Conservation (phyloP, 2,113 vertebrate species). For the Ceuthmochares aereus region DNA sequence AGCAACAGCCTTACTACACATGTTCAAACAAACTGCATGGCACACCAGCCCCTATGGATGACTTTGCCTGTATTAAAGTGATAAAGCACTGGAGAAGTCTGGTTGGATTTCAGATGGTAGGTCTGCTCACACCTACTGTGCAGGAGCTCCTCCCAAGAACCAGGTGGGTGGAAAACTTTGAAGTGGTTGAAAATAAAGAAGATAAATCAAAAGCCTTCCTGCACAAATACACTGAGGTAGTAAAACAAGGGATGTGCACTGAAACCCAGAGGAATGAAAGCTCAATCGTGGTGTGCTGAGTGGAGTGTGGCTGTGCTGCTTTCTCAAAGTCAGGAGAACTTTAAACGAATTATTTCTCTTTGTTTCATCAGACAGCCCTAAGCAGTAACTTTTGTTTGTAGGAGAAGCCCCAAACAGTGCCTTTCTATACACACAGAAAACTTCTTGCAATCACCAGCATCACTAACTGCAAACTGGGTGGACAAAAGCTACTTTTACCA, state of each 20-base stretch:
- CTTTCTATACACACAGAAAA: background rate
- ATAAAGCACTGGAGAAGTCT: background rate
- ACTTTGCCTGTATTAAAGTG: background rate
- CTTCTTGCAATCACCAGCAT: background rate
- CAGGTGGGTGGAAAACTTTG: background rate
- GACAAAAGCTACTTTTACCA: background rate
- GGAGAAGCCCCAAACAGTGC: background rate
- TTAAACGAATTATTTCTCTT: background rate
- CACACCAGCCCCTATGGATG: background rate
- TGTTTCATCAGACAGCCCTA: background rate
- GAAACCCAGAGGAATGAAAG: background rate
- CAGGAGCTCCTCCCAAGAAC: background rate
- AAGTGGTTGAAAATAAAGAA: background rate
- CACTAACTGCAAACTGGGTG: background rate
- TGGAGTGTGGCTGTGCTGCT: background rate
- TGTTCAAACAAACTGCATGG: background rate
- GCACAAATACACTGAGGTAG: background rate
- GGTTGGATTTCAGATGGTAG: background rate
- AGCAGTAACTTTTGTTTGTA: background rate
- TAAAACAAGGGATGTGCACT: background rate
- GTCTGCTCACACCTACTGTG: background rate
- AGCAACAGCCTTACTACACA: rapidly evolving
- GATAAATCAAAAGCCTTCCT: background rate
- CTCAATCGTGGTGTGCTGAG: background rate
- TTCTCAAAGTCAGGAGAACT: background rate